A percentile compares a stretch with the other conserved stretches of the same genome.
These are phyloP conservation scores for Loxodonta africana DNA, from an alignment of 2,113 vertebrate genomes.

Conservation along the genomic window DNA sequence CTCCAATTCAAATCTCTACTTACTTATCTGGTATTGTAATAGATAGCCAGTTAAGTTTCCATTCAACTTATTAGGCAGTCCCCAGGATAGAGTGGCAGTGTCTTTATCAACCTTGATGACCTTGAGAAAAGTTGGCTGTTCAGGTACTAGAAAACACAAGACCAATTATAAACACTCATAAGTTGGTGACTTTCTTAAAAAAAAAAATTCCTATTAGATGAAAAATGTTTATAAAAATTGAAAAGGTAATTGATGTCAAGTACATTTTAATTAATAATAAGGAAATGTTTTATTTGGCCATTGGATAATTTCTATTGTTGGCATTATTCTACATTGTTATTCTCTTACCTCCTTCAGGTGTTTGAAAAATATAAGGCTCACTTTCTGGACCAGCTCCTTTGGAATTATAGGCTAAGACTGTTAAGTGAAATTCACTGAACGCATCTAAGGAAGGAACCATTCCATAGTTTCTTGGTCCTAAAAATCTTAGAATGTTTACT, in stretches of 20 bases:
- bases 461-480: slow-evolving; percentile 91
- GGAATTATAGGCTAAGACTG: slow-evolving; percentile 94
- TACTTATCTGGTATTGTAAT: slow-evolving; percentile 97
- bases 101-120: slow-evolving; percentile 93
- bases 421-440: slow-evolving; percentile 96
- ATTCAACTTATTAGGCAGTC: slow-evolving; percentile 93
- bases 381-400: slow-evolving; percentile 97
- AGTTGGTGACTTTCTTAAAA: not conserved
- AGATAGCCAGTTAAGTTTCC: slow-evolving; percentile 94
- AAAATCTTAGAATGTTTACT: slow-evolving; percentile 90
- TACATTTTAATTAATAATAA: not conserved
- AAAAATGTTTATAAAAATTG: not conserved
- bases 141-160: slow-evolving; percentile 92
- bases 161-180: not conserved
- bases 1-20: slow-evolving; percentile 79
- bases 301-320: not conserved
- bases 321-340: not conserved
- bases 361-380: slow-evolving; percentile 92
- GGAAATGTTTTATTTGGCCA: not conserved
- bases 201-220: not conserved
- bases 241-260: not conserved
- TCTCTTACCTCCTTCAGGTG: slow-evolving; percentile 97
- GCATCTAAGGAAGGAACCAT: slow-evolving; percentile 93
- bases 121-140: slow-evolving; percentile 92
- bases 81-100: slow-evolving; percentile 93